Conservation (phyloP, 1,140 invertebrate species). For the Ganaspis sp. region DNA sequence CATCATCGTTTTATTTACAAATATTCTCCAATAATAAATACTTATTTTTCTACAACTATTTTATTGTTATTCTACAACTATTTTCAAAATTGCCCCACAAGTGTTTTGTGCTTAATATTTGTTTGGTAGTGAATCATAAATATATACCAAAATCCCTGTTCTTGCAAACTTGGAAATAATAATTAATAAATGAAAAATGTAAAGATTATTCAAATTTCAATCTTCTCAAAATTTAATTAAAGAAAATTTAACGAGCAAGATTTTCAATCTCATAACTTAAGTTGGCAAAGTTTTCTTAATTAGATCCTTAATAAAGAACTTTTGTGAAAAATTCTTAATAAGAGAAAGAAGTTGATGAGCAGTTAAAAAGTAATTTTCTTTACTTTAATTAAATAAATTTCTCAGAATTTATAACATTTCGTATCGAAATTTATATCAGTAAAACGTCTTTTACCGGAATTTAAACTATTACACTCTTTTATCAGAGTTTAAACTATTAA, state of each 20-base stretch:
- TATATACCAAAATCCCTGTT: neutral
- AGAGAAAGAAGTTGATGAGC: conserved; percentile 12
- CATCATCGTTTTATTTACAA: too few relatives aligned
- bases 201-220: conserved; percentile 10
- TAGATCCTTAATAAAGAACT: conserved; percentile 29
- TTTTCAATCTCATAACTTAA: conserved; percentile 20
- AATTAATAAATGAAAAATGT: too few relatives aligned
- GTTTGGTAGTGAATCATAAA: too few relatives aligned
- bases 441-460: too few relatives aligned
- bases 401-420: conserved; percentile 12
- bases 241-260: conserved; percentile 14
- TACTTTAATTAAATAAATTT: conserved; percentile 22
- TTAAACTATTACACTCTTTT: too few relatives aligned
- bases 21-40: too few relatives aligned
- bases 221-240: neutral
- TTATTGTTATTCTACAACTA: too few relatives aligned
- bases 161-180: neutral
- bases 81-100: neutral
- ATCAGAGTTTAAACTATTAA: too few relatives aligned
- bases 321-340: conserved; percentile 15
- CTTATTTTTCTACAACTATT: too few relatives aligned
- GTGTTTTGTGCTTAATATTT: too few relatives aligned
- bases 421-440: neutral
- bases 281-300: conserved; percentile 21
- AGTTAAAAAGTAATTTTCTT: conserved; percentile 31